Conservation (phyloP, 2,797 vertebrate species). For the Chromis chromis region DNA sequence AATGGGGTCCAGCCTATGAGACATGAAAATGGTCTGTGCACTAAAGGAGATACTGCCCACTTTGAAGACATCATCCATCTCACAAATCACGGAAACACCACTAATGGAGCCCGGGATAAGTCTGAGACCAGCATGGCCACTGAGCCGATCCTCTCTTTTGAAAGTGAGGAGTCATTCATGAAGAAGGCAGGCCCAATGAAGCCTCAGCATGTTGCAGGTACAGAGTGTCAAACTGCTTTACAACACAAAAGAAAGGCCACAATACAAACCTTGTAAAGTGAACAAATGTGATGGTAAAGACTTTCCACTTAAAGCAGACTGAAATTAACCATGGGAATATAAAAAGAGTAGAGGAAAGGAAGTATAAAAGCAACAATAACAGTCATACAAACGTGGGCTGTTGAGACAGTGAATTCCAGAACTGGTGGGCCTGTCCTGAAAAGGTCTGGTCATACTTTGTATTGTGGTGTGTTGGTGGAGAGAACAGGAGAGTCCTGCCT, state of each 20-base stretch:
- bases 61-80: slow-evolving; percentile 86
- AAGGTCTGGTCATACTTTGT: no score
- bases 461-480: no score
- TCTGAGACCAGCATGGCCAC: slow-evolving; percentile 69
- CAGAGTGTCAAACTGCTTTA: not conserved
- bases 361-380: no score
- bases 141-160: slow-evolving; percentile 90
- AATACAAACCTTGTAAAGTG: no score
- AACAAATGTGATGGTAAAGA: no score
- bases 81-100: slow-evolving; percentile 83
- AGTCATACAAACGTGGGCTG: no score
- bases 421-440: no score
- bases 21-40: slow-evolving; percentile 91
- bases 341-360: no score
- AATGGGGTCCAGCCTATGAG: slow-evolving; percentile 89
- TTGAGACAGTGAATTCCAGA: no score
- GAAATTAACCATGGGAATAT: no score
- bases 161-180: slow-evolving; percentile 91
- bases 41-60: slow-evolving; percentile 79
- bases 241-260: not conserved
- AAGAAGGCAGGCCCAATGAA: slow-evolving; percentile 92
- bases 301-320: no score
- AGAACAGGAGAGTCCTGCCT: no score
- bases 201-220: slow-evolving; percentile 95
- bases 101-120: slow-evolving; percentile 80